Base-by-base conservation (phyloP, 1,140 invertebrate species). In the Cydia pomonella region DNA sequence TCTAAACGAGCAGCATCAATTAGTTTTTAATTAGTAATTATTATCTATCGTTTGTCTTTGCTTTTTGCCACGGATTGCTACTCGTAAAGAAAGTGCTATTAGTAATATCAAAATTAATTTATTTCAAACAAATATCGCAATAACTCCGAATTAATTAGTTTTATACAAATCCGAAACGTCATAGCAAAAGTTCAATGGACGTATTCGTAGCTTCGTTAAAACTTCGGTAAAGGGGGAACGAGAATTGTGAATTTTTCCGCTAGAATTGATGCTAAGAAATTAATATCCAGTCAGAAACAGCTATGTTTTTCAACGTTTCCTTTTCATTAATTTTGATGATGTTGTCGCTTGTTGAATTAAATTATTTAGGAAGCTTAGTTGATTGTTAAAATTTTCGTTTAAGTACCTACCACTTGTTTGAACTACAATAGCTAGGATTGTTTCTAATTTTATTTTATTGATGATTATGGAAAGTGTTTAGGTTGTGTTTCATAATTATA, bases 41-140 rank as follows among this genome's bases (percentile, higher is more conserved):
- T 41, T 3, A 41, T 41, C 38, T 41, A 41, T 9, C 38, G 12
- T 41, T 41, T 41, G 12, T 41, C 38, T 41, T 1, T 10, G 12
- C 38, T 41, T 12, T 12, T 41, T 41, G 9, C 38, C 38, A 12
- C 12, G 12, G 10, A 9, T 41, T 3, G 38, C 10, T 13, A 41
- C n/a, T n/a, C n/a, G n/a, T n/a, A 41, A 41, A 3, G 38, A 41
- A 41, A 5, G 7, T 69, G 38, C 38, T 69, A 69, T 78, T 77
- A 73, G 21, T 77, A 75, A 81, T 79, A 78, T 77, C 18, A 75
- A 66, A 44, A 74, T 63, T 47, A 47, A 25, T 69, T 69, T 33
- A 21, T 21, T 38, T 33, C 13, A 69, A 18, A 33, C 3, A 33
- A 69, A 69, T 69, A 21, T 69, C 27, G 29, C 29, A 69, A 69